A percentile compares a stretch with the other conserved stretches of the same genome.
These are phyloP conservation scores for Coelopa pilipes DNA, from an alignment of 2,888 invertebrate genomes.

Conservation along the genomic window DNA sequence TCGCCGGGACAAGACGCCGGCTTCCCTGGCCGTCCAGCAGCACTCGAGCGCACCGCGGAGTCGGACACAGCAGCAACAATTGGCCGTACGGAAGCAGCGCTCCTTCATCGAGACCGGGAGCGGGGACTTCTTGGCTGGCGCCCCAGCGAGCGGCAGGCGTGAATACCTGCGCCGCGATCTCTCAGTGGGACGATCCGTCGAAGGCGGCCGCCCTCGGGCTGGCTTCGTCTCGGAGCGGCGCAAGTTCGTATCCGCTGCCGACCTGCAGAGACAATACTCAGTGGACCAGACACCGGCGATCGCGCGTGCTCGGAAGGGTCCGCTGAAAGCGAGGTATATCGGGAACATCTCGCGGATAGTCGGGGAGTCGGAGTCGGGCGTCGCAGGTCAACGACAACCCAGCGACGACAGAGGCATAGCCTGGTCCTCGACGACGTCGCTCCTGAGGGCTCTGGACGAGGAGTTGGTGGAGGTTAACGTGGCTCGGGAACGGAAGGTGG, in stretches of 20 bases:
- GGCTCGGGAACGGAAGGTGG: slow-evolving; percentile 12
- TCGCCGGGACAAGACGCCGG: slow-evolving; percentile 53
- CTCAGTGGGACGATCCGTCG: slow-evolving; percentile 57
- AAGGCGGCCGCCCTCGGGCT: slow-evolving; percentile 48
- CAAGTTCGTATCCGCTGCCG: not conserved
- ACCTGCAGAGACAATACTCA: slow-evolving; percentile 16
- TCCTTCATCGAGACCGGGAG: slow-evolving; percentile 53
- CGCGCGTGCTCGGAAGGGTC: slow-evolving; percentile 5
- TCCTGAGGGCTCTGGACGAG: slow-evolving; percentile 47
- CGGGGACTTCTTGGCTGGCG: slow-evolving; percentile 28
- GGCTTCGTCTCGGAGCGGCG: slow-evolving; percentile 11
- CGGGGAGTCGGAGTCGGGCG: not conserved
- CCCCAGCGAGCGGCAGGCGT: slow-evolving; percentile 41
- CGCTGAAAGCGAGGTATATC: slow-evolving; percentile 5
- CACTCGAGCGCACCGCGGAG: slow-evolving; percentile 31
- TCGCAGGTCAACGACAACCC: not conserved
- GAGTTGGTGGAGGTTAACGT: slow-evolving; percentile 44
- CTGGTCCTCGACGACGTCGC: slow-evolving; percentile 56
- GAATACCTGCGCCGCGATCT: slow-evolving; percentile 55
- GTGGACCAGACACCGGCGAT: slow-evolving; percentile 40
- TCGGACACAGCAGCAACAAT: slow-evolving; percentile 27
- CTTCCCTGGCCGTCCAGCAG: slow-evolving; percentile 31
- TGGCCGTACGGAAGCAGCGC: slow-evolving; percentile 54
- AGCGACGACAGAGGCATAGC: slow-evolving; percentile 46
- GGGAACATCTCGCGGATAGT: not conserved